These are phyloP conservation scores for Brachionus plicatilis DNA, from an alignment of 1,140 invertebrate genomes.

Conservation along the genomic window DNA sequence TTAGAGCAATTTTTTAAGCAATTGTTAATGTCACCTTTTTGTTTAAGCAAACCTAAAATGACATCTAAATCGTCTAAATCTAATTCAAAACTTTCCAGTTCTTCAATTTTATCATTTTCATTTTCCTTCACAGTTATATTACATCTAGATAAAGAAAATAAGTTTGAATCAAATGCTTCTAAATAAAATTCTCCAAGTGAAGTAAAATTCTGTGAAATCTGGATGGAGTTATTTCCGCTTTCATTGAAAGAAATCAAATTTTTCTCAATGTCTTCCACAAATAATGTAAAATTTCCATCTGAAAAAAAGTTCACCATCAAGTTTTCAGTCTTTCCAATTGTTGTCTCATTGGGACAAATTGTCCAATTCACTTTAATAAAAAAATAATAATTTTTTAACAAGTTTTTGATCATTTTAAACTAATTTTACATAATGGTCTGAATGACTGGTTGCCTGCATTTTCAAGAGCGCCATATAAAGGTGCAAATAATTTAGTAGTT, in stretches of 20 bases:
- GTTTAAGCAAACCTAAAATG: not conserved
- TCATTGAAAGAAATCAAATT: not conserved
- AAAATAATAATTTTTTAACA: not conserved
- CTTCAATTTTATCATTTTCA: not conserved
- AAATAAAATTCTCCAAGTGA: not conserved
- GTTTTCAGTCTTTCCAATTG: not conserved
- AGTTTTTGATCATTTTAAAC: not conserved
- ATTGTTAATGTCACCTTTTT: not conserved
- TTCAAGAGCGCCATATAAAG: not conserved
- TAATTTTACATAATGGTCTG: not conserved
- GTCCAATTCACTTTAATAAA: not conserved
- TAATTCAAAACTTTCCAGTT: not conserved
- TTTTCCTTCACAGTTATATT: not conserved
- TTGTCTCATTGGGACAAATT: not conserved
- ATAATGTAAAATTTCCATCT: not conserved
- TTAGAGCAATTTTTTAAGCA: slow-evolving; percentile 9
- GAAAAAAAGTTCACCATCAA: not conserved
- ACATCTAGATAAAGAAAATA: not conserved
- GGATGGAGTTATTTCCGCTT: not conserved
- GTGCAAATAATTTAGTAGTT: not conserved
- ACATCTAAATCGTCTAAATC: not conserved
- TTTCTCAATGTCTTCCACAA: not conserved
- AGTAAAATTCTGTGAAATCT: not conserved
- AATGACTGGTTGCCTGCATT: not conserved
- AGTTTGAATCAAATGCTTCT: not conserved